Percentiles rank a stretch among this genome's conserved stretches.
These are phyloP conservation scores for Lochmaea capreae DNA, from an alignment of 2,888 invertebrate species.

Conservation along the genomic window DNA sequence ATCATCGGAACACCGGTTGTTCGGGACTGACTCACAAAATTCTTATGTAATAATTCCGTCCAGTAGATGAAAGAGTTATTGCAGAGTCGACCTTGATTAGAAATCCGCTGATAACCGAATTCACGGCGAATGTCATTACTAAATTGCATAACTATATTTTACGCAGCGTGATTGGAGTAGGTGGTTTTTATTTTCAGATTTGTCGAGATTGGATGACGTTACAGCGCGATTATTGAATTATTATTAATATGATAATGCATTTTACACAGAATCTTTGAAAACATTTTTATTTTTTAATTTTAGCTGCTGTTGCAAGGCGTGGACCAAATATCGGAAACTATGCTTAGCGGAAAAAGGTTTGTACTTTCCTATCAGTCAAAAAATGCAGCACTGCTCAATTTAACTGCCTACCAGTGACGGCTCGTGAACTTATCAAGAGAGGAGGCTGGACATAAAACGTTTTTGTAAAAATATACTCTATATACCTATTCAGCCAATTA, in stretches of 20 bases:
- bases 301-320: no score
- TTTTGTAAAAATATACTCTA: no score
- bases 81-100: neutral
- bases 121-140: neutral
- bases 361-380: no score
- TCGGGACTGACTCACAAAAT: neutral
- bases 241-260: no score
- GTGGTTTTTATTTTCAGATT: neutral
- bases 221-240: no score
- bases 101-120: neutral
- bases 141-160: neutral
- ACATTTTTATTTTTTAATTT: no score
- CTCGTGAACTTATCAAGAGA: no score
- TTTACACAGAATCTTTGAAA: no score
- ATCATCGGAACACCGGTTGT: neutral
- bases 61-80: neutral
- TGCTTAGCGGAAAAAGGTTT: neutral
- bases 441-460: no score
- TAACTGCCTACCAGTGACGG: no score
- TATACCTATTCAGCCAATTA: no score
- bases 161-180: neutral
- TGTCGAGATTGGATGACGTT: neutral
- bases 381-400: no score
- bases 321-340: neutral
- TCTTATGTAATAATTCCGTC: neutral